These are phyloP conservation scores for Poecile atricapillus DNA, from an alignment of 2,113 vertebrate species.

Conservation along the genomic window DNA sequence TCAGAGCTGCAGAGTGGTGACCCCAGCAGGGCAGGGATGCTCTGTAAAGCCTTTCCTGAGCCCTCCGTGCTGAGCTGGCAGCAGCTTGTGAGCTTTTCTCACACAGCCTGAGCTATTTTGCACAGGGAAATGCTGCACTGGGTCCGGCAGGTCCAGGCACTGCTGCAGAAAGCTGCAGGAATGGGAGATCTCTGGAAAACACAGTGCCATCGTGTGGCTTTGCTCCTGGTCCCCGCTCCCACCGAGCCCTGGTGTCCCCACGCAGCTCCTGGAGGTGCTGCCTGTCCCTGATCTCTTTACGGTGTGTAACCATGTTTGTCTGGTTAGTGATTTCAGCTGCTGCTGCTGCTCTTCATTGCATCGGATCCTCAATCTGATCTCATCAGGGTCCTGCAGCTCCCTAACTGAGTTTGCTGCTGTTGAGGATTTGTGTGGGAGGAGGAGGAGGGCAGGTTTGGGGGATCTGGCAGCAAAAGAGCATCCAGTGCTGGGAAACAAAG, in stretches of 20 bases:
- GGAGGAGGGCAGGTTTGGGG: not conserved
- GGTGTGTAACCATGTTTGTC: not conserved
- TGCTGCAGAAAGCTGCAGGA: not conserved
- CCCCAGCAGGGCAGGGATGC: not conserved
- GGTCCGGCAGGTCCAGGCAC: not conserved
- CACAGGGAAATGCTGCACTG: rapidly evolving
- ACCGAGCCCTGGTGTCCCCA: not conserved
- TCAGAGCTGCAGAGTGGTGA: not conserved
- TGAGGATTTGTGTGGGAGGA: not conserved
- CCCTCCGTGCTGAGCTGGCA: not conserved
- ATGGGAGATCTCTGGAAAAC: not conserved
- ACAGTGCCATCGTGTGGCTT: constrained; percentile 26
- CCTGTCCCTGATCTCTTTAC: not conserved
- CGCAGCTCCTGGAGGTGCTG: rapidly evolving
- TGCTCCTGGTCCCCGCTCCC: not conserved
- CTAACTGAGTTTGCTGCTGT: not conserved
- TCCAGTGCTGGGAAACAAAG: not conserved
- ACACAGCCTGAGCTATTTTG: not conserved
- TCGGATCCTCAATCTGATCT: not conserved
- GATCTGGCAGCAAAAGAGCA: not conserved
- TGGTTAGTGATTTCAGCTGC: not conserved
- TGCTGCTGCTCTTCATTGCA: not conserved
- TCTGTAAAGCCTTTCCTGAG: not conserved
- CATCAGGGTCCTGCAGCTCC: not conserved
- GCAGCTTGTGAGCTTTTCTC: rapidly evolving